A percentile compares a stretch with the other conserved stretches of the same genome.
phyloP scores from a whole-genome alignment of 30 jellyfish, hydroid and myxozoan species.

The Aurelia sp. region DNA sequence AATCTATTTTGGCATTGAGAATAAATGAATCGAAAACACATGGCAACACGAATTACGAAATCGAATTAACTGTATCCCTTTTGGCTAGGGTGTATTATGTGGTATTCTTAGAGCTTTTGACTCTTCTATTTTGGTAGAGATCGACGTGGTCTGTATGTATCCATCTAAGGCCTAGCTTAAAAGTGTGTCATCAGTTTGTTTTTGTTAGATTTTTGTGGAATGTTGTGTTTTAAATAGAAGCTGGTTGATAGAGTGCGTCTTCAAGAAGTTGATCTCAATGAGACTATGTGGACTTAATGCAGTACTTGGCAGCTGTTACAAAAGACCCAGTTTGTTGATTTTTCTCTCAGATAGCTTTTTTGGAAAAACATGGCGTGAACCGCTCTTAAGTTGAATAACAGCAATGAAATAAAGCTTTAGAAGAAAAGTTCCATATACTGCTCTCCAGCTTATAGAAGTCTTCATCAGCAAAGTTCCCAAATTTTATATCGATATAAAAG shows the following conservation, averaged over 20 bases:
- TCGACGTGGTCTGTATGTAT: conserved; percentile 46
- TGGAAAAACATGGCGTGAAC: too few species aligned
- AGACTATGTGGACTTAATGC: too few species aligned
- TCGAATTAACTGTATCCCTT: not conserved
- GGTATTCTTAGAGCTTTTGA: conserved; percentile 21
- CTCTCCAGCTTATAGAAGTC: too few species aligned
- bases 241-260: not conserved
- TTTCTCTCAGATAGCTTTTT: too few species aligned
- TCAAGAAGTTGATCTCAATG: too few species aligned
- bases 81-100: conserved; percentile 38
- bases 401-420: too few species aligned
- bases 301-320: too few species aligned
- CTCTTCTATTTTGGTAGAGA: conserved; percentile 38
- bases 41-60: conserved; percentile 14
- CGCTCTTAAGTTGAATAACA: too few species aligned
- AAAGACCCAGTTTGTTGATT: too few species aligned
- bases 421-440: too few species aligned
- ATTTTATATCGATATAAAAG: too few species aligned
- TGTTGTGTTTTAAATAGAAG: conserved; percentile 37
- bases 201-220: conserved; percentile 43
- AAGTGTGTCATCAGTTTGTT: conserved; percentile 11
- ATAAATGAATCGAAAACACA: not conserved
- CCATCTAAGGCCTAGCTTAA: conserved; percentile 17
- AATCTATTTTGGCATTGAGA: conserved; percentile 36
- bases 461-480: too few species aligned